These are phyloP conservation scores for Choloepus hoffmanni DNA, from an alignment of 2,113 vertebrate genomes.

Conservation along the genomic window DNA sequence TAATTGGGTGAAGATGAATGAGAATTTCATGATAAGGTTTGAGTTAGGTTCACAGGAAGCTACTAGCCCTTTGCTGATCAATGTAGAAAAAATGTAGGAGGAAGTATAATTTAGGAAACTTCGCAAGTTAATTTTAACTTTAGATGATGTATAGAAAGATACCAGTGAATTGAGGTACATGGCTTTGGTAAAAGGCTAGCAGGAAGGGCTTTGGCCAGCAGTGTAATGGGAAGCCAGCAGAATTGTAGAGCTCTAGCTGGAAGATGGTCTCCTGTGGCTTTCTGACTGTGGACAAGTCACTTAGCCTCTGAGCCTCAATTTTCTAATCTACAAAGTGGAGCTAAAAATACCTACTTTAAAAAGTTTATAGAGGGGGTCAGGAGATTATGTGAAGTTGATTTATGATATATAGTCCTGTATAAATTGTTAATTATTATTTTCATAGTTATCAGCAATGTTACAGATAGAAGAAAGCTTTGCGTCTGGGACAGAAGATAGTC, in stretches of 20 bases:
- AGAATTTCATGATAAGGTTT: neutral
- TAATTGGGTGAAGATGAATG: neutral
- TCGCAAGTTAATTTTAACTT: constrained; percentile 5
- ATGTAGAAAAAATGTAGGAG: neutral
- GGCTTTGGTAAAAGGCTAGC: neutral
- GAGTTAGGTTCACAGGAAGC: neutral
- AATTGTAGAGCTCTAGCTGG: neutral
- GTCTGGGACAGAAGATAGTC: neutral
- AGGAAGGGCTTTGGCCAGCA: neutral
- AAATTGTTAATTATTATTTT: neutral
- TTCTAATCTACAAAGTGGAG: neutral
- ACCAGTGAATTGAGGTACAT: neutral
- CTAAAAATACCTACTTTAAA: neutral
- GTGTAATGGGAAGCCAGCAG: neutral
- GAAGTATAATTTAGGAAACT: neutral
- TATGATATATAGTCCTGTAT: neutral
- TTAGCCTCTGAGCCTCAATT: neutral
- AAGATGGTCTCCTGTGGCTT: neutral
- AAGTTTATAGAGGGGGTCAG: neutral
- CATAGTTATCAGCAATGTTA: neutral
- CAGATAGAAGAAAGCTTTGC: neutral
- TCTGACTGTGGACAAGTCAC: neutral
- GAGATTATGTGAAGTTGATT: neutral
- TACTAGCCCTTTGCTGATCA: neutral
- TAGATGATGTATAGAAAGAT: neutral